A percentile compares a stretch with the other conserved stretches of the same genome.
Conservation (phyloP, 92 coral and sea anemone genomes). For the Ricordea florida region DNA sequence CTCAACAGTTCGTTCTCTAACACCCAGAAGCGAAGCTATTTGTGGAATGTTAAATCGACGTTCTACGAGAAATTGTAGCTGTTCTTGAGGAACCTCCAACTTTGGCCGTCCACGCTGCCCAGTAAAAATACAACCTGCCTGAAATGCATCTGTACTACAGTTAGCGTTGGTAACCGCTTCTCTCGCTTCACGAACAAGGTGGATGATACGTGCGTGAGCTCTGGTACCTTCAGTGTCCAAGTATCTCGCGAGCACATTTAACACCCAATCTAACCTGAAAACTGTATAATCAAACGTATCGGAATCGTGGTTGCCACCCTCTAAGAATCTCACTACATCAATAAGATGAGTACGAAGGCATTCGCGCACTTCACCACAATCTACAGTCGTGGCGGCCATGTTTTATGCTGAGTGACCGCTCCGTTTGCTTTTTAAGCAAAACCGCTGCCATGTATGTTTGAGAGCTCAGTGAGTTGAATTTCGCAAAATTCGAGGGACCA, state of each 20-base stretch:
- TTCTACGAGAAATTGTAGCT: conserved; percentile 42
- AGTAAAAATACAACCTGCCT: conserved; percentile 29
- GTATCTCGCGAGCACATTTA: neutral
- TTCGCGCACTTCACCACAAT: too few species aligned
- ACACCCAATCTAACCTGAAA: conserved; percentile 24
- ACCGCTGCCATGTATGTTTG: too few species aligned
- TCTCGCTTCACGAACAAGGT: conserved; percentile 17
- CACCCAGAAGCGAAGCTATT: conserved; percentile 49
- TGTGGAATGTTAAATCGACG: conserved; percentile 27
- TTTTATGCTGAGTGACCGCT: too few species aligned
- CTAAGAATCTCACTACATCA: conserved; percentile 3
- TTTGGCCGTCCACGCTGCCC: conserved; percentile 47
- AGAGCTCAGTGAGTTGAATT: too few species aligned
- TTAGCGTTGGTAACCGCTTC: conserved; percentile 9
- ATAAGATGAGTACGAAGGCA: too few species aligned
- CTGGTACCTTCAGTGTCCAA: conserved; percentile 7
- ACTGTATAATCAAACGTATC: conserved; percentile 22
- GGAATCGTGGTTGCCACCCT: conserved; percentile 13
- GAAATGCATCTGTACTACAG: conserved; percentile 13
- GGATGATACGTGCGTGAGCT: conserved; percentile 3
- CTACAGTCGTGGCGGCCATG: too few species aligned
- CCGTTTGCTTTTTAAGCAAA: too few species aligned
- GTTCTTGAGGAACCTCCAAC: conserved; percentile 34
- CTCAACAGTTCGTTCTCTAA: conserved; percentile 56
- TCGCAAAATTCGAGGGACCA: too few species aligned